Percentiles rank a stretch among this genome's conserved stretches.
Conservation (phyloP, 2,113 vertebrate genomes). For the Azemiops feae region DNA sequence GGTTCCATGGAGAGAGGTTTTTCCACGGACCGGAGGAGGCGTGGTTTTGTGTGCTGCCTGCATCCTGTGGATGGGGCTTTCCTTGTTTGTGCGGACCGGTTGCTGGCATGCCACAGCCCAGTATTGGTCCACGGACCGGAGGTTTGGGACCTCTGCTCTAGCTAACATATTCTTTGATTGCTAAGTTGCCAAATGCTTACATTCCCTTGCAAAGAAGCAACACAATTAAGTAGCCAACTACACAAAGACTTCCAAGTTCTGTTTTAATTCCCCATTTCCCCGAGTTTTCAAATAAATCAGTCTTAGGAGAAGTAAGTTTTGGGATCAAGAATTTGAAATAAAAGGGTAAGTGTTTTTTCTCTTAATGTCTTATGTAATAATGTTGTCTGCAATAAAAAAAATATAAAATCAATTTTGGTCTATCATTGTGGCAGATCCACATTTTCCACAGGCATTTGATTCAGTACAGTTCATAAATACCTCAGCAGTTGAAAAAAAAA, state of each 20-base stretch:
- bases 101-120: too few relatives aligned
- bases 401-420: background rate
- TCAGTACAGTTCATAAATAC: background rate
- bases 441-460: background rate
- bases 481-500: background rate
- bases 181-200: background rate
- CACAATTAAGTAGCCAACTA: background rate
- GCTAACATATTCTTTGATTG: background rate
- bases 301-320: background rate
- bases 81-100: too few relatives aligned
- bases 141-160: too few relatives aligned
- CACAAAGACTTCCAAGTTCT: background rate
- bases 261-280: background rate
- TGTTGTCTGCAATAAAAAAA: background rate
- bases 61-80: too few relatives aligned
- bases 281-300: background rate
- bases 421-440: background rate
- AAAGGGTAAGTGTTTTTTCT: background rate
- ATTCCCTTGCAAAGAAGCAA: background rate
- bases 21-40: too few relatives aligned
- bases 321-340: background rate
- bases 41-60: too few relatives aligned
- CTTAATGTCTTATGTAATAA: background rate
- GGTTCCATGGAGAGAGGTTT: too few relatives aligned
- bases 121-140: too few relatives aligned